phyloP scores from a whole-genome alignment of 2,888 invertebrate genomes.

The Spodoptera picta region DNA sequence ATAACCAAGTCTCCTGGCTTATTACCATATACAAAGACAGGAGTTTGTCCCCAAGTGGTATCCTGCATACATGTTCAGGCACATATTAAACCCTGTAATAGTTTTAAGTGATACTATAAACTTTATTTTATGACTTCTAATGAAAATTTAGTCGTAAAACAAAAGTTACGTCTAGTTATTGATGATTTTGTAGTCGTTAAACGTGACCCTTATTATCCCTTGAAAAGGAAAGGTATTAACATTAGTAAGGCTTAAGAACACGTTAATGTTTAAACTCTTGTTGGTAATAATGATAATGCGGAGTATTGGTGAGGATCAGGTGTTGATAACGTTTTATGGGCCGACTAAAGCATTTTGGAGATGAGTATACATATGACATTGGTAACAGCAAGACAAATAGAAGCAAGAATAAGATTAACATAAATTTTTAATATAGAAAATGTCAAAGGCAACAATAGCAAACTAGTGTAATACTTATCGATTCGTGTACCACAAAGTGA shows the following conservation, averaged over 20 bases:
- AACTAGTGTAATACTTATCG: too few relatives aligned
- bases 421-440: too few relatives aligned
- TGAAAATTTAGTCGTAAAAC: constrained; percentile 53
- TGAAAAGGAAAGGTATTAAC: constrained; percentile 37
- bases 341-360: constrained; percentile 1
- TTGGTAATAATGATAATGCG: constrained; percentile 29
- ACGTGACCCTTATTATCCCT: constrained; percentile 54
- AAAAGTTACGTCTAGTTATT: constrained; percentile 43
- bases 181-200: constrained; percentile 50
- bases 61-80: constrained; percentile 4
- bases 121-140: constrained; percentile 43
- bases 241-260: constrained; percentile 33
- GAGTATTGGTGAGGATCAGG: constrained; percentile 18
- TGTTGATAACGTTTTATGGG: constrained; percentile 12
- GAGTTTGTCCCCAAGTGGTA: too few relatives aligned
- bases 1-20: too few relatives aligned
- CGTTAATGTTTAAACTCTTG: constrained; percentile 47
- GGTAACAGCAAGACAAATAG: neutral
- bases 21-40: too few relatives aligned
- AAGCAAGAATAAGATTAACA: too few relatives aligned
- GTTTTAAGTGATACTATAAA: constrained; percentile 46
- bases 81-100: constrained; percentile 26
- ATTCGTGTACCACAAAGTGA: neutral
- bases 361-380: neutral
- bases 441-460: too few relatives aligned